A percentile compares a stretch with the other conserved stretches of the same genome.
Conservation (phyloP, 1,140 invertebrate genomes). For the Polyergus mexicanus region DNA sequence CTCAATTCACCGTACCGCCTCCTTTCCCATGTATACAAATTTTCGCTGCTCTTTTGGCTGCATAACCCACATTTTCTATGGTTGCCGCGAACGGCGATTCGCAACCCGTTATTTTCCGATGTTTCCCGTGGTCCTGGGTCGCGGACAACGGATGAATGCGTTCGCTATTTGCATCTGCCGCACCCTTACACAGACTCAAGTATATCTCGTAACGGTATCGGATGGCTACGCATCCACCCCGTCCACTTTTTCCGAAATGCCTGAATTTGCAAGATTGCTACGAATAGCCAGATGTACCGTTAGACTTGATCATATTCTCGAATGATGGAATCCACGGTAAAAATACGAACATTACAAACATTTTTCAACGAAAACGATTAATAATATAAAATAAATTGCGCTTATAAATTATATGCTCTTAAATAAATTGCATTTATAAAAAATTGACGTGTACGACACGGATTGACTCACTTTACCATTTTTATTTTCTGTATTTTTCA, state of each 20-base stretch:
- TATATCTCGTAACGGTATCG: constrained; percentile 63
- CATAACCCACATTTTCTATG: constrained; percentile 86
- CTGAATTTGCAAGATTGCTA: constrained; percentile 41
- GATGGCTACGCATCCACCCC: constrained; percentile 11
- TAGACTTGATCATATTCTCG: constrained; percentile 33
- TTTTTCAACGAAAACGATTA: background rate
- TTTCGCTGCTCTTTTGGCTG: constrained; percentile 82
- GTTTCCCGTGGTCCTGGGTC: constrained; percentile 67
- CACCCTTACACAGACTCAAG: constrained; percentile 10
- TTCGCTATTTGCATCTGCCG: constrained; percentile 73
- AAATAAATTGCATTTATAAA: constrained; percentile 24
- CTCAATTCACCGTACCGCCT: constrained; percentile 70
- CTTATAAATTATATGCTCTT: background rate
- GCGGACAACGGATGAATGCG: constrained; percentile 64
- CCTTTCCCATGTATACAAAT: constrained; percentile 85
- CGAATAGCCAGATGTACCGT: constrained; percentile 33
- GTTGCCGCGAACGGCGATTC: constrained; percentile 69
- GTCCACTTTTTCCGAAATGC: constrained; percentile 50
- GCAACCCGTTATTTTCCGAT: constrained; percentile 85
- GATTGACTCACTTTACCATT: background rate
- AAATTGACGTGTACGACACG: background rate
- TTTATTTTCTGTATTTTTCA: background rate
- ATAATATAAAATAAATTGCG: too few species aligned
- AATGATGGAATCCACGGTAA: background rate
- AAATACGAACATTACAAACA: background rate